phyloP scores from a whole-genome alignment of 2,113 vertebrate species.

The Calyptommatus sinebrachiatus region DNA sequence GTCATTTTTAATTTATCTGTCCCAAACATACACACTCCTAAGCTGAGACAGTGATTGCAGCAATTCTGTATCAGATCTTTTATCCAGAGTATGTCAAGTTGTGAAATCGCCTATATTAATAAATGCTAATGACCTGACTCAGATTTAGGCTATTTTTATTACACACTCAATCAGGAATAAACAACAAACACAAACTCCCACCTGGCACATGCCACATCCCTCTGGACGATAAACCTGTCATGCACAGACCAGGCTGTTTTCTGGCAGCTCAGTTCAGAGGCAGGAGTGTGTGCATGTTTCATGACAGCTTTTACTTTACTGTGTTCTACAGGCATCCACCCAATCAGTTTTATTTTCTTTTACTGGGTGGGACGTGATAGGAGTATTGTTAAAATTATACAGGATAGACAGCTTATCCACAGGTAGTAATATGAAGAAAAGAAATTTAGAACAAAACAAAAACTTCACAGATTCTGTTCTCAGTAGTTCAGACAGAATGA shows the following conservation, averaged over 20 bases:
- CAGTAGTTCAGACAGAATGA: background rate
- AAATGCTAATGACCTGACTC: constrained; percentile 46
- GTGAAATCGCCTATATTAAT: constrained; percentile 45
- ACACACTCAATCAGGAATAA: constrained; percentile 29
- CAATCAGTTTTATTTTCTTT: constrained; percentile 39
- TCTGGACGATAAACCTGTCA: constrained; percentile 33
- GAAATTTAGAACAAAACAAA: background rate
- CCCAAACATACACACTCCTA: background rate
- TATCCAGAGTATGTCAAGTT: constrained; percentile 37
- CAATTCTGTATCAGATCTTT: constrained; percentile 20
- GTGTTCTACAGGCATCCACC: constrained; percentile 34
- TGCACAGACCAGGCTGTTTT: constrained; percentile 37
- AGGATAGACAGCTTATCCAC: constrained; percentile 4
- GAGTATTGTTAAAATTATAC: background rate
- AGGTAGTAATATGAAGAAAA: background rate
- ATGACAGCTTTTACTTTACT: constrained; percentile 35
- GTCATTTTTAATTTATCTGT: constrained; percentile 51
- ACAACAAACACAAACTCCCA: constrained; percentile 43
- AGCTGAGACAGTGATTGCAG: background rate
- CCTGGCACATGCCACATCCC: constrained; percentile 35
- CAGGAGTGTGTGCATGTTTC: constrained; percentile 21
- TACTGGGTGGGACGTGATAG: background rate
- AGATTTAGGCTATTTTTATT: constrained; percentile 43
- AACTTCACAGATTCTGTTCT: background rate
- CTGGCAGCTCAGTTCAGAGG: constrained; percentile 43